Percentiles rank a stretch among this genome's conserved stretches.
phyloP scores from a whole-genome alignment of 2,888 invertebrate species.

The Druceiella hillmani region DNA sequence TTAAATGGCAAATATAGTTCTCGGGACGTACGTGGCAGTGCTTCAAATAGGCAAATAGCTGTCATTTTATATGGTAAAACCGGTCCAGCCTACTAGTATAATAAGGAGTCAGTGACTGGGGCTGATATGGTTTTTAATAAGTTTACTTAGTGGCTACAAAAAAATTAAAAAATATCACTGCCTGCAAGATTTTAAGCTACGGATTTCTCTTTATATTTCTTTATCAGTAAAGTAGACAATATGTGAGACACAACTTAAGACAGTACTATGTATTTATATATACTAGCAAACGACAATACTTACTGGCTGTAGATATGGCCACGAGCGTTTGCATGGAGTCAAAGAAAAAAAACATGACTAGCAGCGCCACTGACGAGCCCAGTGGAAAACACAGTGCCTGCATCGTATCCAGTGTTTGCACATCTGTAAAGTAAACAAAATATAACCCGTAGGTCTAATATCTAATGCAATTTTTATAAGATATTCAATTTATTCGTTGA shows the following conservation, averaged over 20 bases:
- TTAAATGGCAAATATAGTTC: too few species aligned
- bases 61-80: too few species aligned
- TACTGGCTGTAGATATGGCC: constrained; percentile 96
- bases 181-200: too few species aligned
- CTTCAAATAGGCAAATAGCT: too few species aligned
- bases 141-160: too few species aligned
- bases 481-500: too few species aligned
- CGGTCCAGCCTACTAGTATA: too few species aligned
- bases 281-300: constrained; percentile 37
- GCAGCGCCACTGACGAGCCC: constrained; percentile 91
- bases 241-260: neutral
- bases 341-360: constrained; percentile 98
- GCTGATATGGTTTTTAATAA: too few species aligned
- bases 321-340: constrained; percentile 97
- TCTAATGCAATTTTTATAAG: neutral
- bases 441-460: constrained; percentile 1
- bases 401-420: constrained; percentile 94
- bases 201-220: too few species aligned
- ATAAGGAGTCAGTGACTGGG: too few species aligned
- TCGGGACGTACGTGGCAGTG: too few species aligned
- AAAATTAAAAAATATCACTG: too few species aligned
- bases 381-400: constrained; percentile 95
- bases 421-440: constrained; percentile 46
- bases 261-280: neutral
- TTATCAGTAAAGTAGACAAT: constrained; percentile 1